Evolutionary conservation across 2,113 vertebrate genomes (phyloP).

Genomic region (Hemiprocne comata): DNA sequence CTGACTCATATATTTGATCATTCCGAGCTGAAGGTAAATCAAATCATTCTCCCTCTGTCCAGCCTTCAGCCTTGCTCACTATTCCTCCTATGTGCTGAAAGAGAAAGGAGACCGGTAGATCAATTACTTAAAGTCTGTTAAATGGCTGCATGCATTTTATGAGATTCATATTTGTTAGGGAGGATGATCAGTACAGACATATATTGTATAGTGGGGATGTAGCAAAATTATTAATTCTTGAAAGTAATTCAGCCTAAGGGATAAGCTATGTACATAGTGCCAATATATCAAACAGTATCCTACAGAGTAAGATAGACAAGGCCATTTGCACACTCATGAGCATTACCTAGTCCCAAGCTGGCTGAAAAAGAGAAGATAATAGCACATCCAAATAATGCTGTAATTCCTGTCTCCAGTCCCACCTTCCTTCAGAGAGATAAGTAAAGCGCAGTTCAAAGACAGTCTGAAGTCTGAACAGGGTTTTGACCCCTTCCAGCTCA

Average conservation of each 20-base stretch:
- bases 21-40: neutral
- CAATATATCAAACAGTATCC: neutral
- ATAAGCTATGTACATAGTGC: neutral
- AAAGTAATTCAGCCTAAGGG: neutral
- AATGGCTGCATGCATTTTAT: constrained; percentile 16
- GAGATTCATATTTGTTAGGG: neutral
- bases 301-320: neutral
- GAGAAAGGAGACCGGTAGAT: neutral
- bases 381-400: neutral
- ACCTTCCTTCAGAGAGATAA: neutral
- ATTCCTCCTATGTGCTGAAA: neutral
- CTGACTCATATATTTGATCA: constrained; percentile 5
- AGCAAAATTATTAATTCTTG: constrained; percentile 19
- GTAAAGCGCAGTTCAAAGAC: neutral
- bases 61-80: neutral
- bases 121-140: neutral
- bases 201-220: neutral
- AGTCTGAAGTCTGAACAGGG: neutral
- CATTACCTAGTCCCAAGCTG: neutral
- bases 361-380: neutral
- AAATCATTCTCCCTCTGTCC: neutral
- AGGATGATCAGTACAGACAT: neutral
- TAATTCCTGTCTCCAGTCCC: neutral
- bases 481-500: neutral
- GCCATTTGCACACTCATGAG: neutral